Evolutionary conservation across 2,113 vertebrate genomes (phyloP).

Genomic region (Chitala chitala): DNA sequence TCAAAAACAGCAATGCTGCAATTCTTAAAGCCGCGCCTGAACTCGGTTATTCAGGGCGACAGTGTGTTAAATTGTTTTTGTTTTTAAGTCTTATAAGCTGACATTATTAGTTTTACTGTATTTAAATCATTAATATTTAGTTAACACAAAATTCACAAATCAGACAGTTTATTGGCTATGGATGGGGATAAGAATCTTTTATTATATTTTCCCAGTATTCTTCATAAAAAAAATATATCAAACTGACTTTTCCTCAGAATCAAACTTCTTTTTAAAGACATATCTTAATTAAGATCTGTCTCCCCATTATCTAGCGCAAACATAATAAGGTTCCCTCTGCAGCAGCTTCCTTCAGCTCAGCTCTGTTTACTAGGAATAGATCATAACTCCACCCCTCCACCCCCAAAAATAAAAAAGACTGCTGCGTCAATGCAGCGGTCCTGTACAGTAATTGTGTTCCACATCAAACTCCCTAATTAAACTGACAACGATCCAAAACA

Average conservation of each 20-base stretch:
- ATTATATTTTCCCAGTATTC: background rate
- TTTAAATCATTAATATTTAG: background rate
- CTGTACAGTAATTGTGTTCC: slow-evolving; percentile 50
- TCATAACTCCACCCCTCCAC: slow-evolving; percentile 30
- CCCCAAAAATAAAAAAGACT: too few relatives aligned
- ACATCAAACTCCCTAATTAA: slow-evolving; percentile 55
- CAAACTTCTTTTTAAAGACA: background rate
- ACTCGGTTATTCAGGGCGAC: too few relatives aligned
- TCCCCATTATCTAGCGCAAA: background rate
- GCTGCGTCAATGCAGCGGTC: slow-evolving; percentile 32
- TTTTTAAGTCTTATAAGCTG: background rate
- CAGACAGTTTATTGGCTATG: background rate
- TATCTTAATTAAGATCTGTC: background rate
- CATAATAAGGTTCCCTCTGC: background rate
- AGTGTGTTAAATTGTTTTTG: background rate
- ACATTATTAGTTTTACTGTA: too few relatives aligned
- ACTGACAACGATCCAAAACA: slow-evolving; percentile 36
- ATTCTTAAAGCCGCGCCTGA: too few relatives aligned
- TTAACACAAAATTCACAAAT: too few relatives aligned
- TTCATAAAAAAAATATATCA: background rate
- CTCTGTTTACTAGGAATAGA: slow-evolving; percentile 29
- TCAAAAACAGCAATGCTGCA: too few relatives aligned
- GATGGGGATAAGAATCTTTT: background rate
- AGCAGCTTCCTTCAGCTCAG: background rate
- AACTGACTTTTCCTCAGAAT: background rate